Evolutionary conservation across 2,113 vertebrate genomes (phyloP), one percentile per base, ranked within the genome.

Genomic region (Apodemus speciosus): DNA sequence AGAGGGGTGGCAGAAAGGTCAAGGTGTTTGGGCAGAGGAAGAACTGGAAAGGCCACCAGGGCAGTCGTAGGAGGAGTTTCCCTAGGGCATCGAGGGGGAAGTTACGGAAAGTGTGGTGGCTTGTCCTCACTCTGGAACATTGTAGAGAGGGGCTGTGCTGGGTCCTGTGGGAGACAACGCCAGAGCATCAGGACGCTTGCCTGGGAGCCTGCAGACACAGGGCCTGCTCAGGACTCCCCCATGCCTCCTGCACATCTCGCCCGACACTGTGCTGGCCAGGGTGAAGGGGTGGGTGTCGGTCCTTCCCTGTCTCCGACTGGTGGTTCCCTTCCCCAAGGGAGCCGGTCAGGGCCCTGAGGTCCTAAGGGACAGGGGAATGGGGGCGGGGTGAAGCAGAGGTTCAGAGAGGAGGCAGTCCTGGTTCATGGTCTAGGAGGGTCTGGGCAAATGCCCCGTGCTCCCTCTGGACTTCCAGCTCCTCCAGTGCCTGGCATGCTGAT

Each of bases 191-290:
- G 6, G 21, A 32, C 23, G 27, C 43, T 49, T 56, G 18, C 27
- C 32, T 64, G 68, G 18, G 38, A 69, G 69, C 15, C 27, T 15
- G 5, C 23, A 23, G 62, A 68, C 0, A 23, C 40, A 38, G 71
- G 35, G 7, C 9, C 51, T 60, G 13, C 6, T 56, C 35, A 30
- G 56, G 69, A 14, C 32, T 69, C 49, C 40, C 51, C 10, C 0
- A 6, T 30, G 9, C 13, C 32, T 66, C 84, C 32, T 0, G 2
- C 7, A 35, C 14, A 11, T 43, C 40, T 13, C 18, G 0, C 0
- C 2, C n/a, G 27, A 62, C 27, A 10, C 43, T 81, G 43, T 46
- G 87, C 27, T 79, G 2, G 6, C 40, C 32, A 58, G 20, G 27
- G 53, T 71, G 83, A 16, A n/a, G 40, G 56, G 16, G 8, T 23